Evolutionary conservation across 2,113 vertebrate species (phyloP), one percentile per base, ranked within the genome.

Genomic region (Pipra filicauda): DNA sequence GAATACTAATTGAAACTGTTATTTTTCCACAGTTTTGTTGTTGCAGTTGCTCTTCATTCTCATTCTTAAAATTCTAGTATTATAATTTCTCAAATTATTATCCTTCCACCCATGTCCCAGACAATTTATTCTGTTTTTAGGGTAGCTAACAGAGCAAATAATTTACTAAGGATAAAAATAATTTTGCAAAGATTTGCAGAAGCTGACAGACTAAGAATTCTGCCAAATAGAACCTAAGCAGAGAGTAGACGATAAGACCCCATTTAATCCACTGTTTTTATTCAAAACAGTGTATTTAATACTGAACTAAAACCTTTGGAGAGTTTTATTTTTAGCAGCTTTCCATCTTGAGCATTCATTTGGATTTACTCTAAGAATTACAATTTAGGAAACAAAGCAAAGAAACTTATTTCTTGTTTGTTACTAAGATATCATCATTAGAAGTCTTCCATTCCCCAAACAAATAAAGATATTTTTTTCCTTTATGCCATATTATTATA

Each of bases 61-160:
- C 15, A 46, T 62, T 87, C 89, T 89, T 91, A 67, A 91, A 85
- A 80, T 55, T 66, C n/a, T 17, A 31, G 20, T 41, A 41, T n/a
- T 55, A 35, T 85, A 77, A 59, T 83, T 94, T 93, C 59, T 79
- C 33, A 86, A 71, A 93, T 88, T 91, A 77, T 82, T 95, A 62
- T 85, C 54, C 41, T 87, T 91, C 66, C 49, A 88, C 39, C 59
- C 85, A 83, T n/a, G 59, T 88, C 74, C n/a, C 59, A 41, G 39
- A 90, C 88, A 62, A 30, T 83, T 94, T 94, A 59, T 90, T 96
- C 85, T 95, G 78, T 62, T 96, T 96, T 96, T 86, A 91, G 61
- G 59, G 75, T 91, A 88, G 79, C 74, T 85, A 93, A 90, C 5
- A 4, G 78, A 91, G 87, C 84, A 97, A 95, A 91, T 85, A 92